Conservation (phyloP, 2,113 vertebrate species). For the Glaucomys volans region DNA sequence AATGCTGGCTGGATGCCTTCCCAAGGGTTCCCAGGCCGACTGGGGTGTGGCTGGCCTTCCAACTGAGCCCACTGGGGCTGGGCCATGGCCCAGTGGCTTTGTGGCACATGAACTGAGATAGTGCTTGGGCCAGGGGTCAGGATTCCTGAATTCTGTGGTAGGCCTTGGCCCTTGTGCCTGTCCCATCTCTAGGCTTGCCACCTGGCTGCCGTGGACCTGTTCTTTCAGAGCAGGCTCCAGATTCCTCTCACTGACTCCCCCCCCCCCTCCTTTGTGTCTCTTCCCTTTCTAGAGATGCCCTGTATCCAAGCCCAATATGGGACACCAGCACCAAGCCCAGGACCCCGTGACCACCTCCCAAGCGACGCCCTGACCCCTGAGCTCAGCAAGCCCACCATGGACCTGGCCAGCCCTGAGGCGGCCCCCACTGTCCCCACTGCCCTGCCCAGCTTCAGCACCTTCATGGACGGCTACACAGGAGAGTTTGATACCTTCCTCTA, state of each 20-base stretch:
- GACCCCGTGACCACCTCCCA: conserved; percentile 89
- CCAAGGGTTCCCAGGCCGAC: conserved; percentile 63
- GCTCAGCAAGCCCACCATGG: conserved; percentile 90
- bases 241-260: neutral
- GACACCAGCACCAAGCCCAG: conserved; percentile 85
- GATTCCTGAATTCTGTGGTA: neutral
- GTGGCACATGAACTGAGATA: neutral
- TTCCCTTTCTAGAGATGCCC: conserved; percentile 92
- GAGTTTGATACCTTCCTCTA: conserved; percentile 94
- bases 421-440: conserved; percentile 84
- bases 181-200: neutral
- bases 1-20: conserved; percentile 67
- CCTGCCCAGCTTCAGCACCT: conserved; percentile 93
- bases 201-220: neutral
- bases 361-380: conserved; percentile 91
- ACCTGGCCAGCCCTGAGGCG: conserved; percentile 89
- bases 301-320: conserved; percentile 95
- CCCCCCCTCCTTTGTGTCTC: neutral
- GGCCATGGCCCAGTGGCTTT: conserved; percentile 16
- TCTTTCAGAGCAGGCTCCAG: neutral
- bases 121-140: neutral
- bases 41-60: conserved; percentile 73
- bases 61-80: conserved; percentile 56
- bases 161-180: neutral
- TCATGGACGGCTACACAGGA: conserved; percentile 91